phyloP scores from a whole-genome alignment of 2,888 invertebrate genomes.

The Noctua janthina region DNA sequence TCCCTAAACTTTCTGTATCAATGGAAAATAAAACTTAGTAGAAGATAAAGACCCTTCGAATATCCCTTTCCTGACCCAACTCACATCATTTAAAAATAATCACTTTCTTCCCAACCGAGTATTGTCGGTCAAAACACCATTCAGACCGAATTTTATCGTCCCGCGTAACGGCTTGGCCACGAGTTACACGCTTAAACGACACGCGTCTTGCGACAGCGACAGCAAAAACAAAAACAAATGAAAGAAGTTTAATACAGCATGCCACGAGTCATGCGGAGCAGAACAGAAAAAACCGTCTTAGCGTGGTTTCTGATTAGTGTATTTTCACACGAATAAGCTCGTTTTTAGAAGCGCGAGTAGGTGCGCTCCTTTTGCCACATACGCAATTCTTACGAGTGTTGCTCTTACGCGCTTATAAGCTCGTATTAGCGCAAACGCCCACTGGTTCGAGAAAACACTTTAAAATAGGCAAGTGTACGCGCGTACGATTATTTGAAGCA shows the following conservation, averaged over 20 bases:
- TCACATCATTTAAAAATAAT: constrained; percentile 21
- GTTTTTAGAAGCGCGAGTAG: neutral
- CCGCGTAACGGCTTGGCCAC: neutral
- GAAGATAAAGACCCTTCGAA: neutral
- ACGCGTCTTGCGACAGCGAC: neutral
- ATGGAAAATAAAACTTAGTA: neutral
- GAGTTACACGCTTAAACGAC: neutral
- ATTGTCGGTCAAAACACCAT: constrained; percentile 52
- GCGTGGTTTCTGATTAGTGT: neutral
- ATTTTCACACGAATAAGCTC: neutral
- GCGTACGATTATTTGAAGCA: neutral
- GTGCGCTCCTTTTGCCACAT: neutral
- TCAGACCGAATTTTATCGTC: constrained; percentile 59
- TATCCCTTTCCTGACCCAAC: neutral
- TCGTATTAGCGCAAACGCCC: neutral
- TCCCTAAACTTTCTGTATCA: neutral
- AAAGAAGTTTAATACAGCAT: neutral
- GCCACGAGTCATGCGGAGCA: neutral
- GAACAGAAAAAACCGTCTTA: neutral
- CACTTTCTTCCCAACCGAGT: neutral
- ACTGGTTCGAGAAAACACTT: neutral
- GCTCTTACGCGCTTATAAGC: neutral
- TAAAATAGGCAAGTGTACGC: neutral
- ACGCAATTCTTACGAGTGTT: neutral
- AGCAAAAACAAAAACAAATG: neutral